These are phyloP conservation scores for Drosophila nigricruria DNA, from an alignment of 2,888 invertebrate species.

Conservation along the genomic window DNA sequence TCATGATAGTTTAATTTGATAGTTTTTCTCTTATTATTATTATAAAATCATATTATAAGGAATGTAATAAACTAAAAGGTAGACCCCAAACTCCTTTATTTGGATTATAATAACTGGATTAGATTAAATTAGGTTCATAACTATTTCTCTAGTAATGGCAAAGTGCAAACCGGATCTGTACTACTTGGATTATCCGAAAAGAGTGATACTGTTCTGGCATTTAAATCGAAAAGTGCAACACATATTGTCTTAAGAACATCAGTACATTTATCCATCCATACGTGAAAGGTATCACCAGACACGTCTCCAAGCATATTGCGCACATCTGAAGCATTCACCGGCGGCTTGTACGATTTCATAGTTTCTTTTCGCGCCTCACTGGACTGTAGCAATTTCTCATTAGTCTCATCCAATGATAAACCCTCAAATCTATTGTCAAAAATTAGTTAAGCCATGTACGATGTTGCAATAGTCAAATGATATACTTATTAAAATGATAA, in stretches of 20 bases:
- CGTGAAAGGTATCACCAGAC: not conserved
- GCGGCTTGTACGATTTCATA: conserved; percentile 2
- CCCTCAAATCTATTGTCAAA: conserved; percentile 5
- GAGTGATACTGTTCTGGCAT: conserved; percentile 1
- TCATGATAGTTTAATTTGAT: not conserved
- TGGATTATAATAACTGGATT: not conserved
- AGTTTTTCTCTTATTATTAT: not conserved
- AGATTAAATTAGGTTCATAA: not conserved
- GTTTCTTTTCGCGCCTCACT: conserved; percentile 4
- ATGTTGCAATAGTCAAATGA: not conserved
- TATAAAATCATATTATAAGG: not conserved
- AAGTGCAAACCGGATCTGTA: conserved; percentile 4
- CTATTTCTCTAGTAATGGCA: conserved; percentile 3
- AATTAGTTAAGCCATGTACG: not conserved
- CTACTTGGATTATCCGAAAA: conserved; percentile 7
- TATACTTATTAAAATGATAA: conserved; percentile 3
- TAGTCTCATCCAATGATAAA: not conserved
- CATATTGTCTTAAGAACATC: not conserved
- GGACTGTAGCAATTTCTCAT: not conserved
- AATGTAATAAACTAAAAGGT: not conserved
- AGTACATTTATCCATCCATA: conserved; percentile 1
- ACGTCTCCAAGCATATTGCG: conserved; percentile 9
- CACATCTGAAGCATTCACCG: not conserved
- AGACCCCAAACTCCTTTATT: not conserved
- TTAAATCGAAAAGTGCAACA: conserved; percentile 4